Conservation (phyloP, 2,797 vertebrate genomes). For the Muscicapa comitata region DNA sequence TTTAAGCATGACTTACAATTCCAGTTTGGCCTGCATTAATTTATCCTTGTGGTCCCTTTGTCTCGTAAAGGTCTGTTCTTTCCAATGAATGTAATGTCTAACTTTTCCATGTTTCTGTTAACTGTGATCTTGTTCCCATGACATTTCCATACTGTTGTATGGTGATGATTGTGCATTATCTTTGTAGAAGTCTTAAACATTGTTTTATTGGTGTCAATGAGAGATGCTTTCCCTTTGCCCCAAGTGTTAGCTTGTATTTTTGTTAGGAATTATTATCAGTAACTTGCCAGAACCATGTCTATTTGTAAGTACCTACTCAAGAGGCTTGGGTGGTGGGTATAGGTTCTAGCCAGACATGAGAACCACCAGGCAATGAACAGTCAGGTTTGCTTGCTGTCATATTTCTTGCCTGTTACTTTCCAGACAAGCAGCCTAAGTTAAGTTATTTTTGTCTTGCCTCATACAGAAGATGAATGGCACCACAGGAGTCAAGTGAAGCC, state of each 20-base stretch:
- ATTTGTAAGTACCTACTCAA: not conserved
- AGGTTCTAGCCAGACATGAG: not conserved
- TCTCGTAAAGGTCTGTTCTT: not conserved
- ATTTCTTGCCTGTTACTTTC: not conserved
- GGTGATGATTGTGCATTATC: not conserved
- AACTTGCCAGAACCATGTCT: not conserved
- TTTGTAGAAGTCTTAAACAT: not conserved
- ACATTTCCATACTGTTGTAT: fast-evolving
- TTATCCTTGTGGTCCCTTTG: not conserved
- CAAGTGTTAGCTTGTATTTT: not conserved
- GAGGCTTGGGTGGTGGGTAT: not conserved
- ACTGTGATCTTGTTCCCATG: not conserved
- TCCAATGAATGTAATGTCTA: not conserved
- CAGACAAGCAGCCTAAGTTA: not conserved
- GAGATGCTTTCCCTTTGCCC: not conserved
- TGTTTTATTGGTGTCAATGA: not conserved
- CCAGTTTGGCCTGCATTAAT: not conserved
- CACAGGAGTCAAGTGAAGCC: not conserved
- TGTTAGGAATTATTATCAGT: not conserved
- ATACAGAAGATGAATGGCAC: not conserved
- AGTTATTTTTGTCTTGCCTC: not conserved
- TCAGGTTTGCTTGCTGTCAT: not conserved
- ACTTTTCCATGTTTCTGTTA: not conserved
- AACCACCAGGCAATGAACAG: not conserved
- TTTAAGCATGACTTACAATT: not conserved